phyloP scores from a whole-genome alignment of 2,113 vertebrate species.

The Embiotoca jacksoni region DNA sequence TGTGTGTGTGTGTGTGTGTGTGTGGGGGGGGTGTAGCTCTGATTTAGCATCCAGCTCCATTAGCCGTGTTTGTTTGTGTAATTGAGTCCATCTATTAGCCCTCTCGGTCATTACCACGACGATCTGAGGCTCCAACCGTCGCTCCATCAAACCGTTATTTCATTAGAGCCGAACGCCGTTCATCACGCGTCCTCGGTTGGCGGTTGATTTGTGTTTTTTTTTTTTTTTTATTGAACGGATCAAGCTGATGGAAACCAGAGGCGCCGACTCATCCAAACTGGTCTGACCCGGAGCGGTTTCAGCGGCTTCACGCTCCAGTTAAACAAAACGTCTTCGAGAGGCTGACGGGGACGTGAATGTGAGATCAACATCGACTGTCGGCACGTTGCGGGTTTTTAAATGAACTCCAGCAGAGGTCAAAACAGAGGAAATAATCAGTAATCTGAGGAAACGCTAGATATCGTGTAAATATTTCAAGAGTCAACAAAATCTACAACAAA shows the following conservation, averaged over 20 bases:
- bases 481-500: too few species aligned
- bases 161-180: conserved; percentile 40
- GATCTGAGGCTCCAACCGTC: not conserved
- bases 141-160: conserved; percentile 41
- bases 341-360: too few species aligned
- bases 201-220: not conserved
- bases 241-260: conserved; percentile 61
- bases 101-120: conserved; percentile 2
- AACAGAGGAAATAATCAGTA: too few species aligned
- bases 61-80: not conserved
- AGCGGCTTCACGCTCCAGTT: too few species aligned
- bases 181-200: not conserved
- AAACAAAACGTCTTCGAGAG: too few species aligned
- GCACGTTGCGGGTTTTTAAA: too few species aligned
- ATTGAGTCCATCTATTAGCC: not conserved
- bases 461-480: too few species aligned
- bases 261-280: not conserved
- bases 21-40: not conserved
- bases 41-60: conserved; percentile 26
- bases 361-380: too few species aligned
- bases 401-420: too few species aligned
- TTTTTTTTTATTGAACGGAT: conserved; percentile 38
- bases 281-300: too few species aligned
- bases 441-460: too few species aligned
- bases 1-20: not conserved